Conservation (phyloP, 2,113 vertebrate species). For the Tautogolabrus adspersus region DNA sequence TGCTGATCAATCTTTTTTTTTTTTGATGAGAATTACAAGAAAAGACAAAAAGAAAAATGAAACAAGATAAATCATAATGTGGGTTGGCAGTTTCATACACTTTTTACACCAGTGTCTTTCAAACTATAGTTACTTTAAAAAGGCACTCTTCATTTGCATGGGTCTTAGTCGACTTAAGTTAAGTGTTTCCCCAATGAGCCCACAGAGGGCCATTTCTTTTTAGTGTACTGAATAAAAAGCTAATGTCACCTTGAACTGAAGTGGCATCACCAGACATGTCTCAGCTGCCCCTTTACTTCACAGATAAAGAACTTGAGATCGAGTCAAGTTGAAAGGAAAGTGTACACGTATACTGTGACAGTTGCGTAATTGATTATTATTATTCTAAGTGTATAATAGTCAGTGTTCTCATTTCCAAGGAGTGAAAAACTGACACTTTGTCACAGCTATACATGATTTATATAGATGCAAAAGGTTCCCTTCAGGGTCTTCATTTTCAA, state of each 20-base stretch:
- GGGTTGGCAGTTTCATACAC: not conserved
- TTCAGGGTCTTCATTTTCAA: too few relatives aligned
- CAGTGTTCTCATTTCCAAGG: too few relatives aligned
- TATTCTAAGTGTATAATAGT: too few relatives aligned
- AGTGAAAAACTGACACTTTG: too few relatives aligned
- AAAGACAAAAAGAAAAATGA: not conserved
- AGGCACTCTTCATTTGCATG: conserved; percentile 43
- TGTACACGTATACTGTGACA: not conserved
- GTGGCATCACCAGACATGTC: conserved; percentile 12
- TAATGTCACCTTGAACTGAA: conserved; percentile 75
- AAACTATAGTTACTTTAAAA: conserved; percentile 49
- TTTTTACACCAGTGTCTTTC: conserved; percentile 29
- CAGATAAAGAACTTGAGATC: not conserved
- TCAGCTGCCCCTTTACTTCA: conserved; percentile 14
- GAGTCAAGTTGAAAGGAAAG: conserved; percentile 17
- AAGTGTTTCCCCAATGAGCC: conserved; percentile 64
- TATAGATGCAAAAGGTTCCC: too few relatives aligned
- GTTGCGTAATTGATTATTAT: not conserved
- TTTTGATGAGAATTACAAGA: not conserved
- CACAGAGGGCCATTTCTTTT: conserved; percentile 60
- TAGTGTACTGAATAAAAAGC: conserved; percentile 47
- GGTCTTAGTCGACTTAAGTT: conserved; percentile 53
- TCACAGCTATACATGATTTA: too few relatives aligned
- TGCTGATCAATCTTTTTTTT: too few relatives aligned
- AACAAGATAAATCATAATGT: not conserved